phyloP scores from a whole-genome alignment of 2,888 invertebrate genomes.

The Cephus rjabovi region DNA sequence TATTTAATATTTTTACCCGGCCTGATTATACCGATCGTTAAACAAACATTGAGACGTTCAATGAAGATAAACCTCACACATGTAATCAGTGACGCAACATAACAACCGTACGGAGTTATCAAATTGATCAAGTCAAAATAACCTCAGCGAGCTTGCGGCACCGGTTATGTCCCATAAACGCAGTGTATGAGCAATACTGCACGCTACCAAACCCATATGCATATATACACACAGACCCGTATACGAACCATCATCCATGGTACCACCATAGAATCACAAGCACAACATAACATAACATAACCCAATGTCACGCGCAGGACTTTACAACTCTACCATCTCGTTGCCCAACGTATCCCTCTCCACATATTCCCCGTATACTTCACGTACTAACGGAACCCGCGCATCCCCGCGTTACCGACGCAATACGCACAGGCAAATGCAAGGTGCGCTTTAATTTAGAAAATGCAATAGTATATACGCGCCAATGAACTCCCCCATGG shows the following conservation, averaged over 20 bases:
- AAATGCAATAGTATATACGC: background rate
- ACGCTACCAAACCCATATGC: conserved; percentile 55
- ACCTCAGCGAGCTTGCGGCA: conserved; percentile 58
- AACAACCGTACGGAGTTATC: conserved; percentile 61
- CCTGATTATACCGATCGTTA: background rate
- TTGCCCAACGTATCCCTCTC: conserved; percentile 39
- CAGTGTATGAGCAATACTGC: conserved; percentile 62
- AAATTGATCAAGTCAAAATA: conserved; percentile 67
- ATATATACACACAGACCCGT: conserved; percentile 35
- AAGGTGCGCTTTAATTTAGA: background rate
- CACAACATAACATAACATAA: conserved; percentile 56
- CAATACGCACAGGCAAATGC: background rate
- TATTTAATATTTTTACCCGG: no score
- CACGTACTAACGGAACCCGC: background rate
- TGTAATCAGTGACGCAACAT: conserved; percentile 55
- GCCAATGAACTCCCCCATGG: background rate
- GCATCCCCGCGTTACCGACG: background rate
- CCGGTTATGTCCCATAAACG: conserved; percentile 66
- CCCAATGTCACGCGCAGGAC: conserved; percentile 64
- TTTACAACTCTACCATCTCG: conserved; percentile 65
- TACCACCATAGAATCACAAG: conserved; percentile 46
- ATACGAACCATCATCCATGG: conserved; percentile 51
- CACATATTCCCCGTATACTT: conserved; percentile 22
- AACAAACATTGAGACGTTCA: conserved; percentile 18
- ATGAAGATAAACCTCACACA: conserved; percentile 42